Percentiles rank a stretch among this genome's conserved stretches.
phyloP scores from a whole-genome alignment of 2,888 invertebrate species.

The Rhimphoctona megacephalus region DNA sequence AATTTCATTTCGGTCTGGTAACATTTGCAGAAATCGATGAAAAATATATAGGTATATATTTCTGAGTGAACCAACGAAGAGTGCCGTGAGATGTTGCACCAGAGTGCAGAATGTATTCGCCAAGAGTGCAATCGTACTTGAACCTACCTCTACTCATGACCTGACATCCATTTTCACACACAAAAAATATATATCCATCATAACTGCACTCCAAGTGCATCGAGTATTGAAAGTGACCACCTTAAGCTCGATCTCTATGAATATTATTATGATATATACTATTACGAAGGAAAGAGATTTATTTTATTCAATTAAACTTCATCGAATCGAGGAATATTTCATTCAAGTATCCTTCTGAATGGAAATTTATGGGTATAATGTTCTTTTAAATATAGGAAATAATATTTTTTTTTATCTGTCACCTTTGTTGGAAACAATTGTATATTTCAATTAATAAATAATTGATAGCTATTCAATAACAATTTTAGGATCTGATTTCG shows the following conservation, averaged over 20 bases:
- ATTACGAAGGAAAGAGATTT: constrained; percentile 4
- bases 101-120: constrained; percentile 49
- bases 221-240: constrained; percentile 28
- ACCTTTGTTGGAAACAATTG: not conserved
- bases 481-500: no score
- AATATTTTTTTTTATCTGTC: not conserved
- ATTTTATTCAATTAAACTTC: not conserved
- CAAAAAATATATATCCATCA: constrained; percentile 28
- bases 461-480: no score
- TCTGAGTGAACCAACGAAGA: constrained; percentile 16
- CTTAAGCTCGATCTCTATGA: constrained; percentile 17
- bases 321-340: not conserved
- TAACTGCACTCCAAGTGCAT: constrained; percentile 36
- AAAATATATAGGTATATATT: constrained; percentile 17
- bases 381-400: not conserved
- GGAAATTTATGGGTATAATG: not conserved
- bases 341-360: not conserved
- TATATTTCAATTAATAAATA: no score
- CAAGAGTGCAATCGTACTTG: constrained; percentile 46
- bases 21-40: constrained; percentile 39
- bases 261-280: not conserved
- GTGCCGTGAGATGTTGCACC: constrained; percentile 52
- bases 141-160: constrained; percentile 27
- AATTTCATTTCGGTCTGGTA: constrained; percentile 23
- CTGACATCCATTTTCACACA: constrained; percentile 35